Evolutionary conservation across 2,797 vertebrate species (phyloP).

Genomic region (Dromococcyx pavoninus): DNA sequence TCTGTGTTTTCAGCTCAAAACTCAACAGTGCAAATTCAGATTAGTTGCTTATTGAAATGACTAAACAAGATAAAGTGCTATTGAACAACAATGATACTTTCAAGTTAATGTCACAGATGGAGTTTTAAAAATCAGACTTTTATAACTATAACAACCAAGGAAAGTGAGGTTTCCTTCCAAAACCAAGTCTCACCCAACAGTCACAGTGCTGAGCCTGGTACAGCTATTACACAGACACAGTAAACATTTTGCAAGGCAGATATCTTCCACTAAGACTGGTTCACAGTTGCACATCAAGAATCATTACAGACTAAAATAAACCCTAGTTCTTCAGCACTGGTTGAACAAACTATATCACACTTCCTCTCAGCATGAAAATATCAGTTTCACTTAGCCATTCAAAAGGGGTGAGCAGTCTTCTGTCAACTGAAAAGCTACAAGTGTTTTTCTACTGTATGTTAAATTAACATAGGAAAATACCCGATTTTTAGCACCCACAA

Average conservation of each 20-base stretch:
- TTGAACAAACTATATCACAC: neutral
- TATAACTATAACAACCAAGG: neutral
- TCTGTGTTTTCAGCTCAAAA: neutral
- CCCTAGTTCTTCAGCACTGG: neutral
- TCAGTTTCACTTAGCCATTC: neutral
- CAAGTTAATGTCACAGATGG: neutral
- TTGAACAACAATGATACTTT: neutral
- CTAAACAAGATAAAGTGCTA: neutral
- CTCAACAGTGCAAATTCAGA: neutral
- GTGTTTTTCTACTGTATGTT: neutral
- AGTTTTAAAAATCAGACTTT: neutral
- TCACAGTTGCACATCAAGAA: neutral
- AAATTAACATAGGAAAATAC: neutral
- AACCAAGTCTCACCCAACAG: neutral
- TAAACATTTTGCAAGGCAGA: neutral
- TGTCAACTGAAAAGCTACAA: neutral
- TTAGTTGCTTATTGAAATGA: neutral
- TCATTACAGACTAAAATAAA: neutral
- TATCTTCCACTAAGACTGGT: neutral
- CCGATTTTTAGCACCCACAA: neutral
- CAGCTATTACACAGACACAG: neutral
- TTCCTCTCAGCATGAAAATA: neutral
- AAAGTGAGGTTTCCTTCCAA: neutral
- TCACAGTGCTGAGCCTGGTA: neutral
- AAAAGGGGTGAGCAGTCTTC: neutral